These are phyloP conservation scores for Caenorhabditis panamensis DNA, from an alignment of 2,888 invertebrate species.

Conservation along the genomic window DNA sequence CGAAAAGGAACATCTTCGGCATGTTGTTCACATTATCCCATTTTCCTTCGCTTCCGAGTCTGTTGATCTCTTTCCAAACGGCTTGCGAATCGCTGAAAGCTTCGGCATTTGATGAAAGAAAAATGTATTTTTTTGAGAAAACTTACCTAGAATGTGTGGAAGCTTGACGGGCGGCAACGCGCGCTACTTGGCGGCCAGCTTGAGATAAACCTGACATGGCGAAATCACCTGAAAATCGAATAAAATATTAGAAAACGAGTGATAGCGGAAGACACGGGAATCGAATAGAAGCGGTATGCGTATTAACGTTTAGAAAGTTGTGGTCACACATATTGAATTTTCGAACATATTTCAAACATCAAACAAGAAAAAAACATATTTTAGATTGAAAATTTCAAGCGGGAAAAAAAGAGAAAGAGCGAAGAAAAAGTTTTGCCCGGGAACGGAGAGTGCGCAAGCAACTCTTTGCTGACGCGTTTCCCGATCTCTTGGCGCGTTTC, in stretches of 20 bases:
- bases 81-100: constrained; percentile 50
- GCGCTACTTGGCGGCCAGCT: constrained; percentile 47
- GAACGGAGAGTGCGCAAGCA: constrained; percentile 14
- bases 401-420: constrained; percentile 6
- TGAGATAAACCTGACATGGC: constrained; percentile 52
- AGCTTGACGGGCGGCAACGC: constrained; percentile 52
- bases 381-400: neutral
- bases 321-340: neutral
- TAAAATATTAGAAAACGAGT: neutral
- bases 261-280: neutral
- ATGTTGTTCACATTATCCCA: constrained; percentile 78
- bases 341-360: neutral
- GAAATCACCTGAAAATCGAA: constrained; percentile 30
- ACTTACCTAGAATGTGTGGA: constrained; percentile 59
- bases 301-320: neutral
- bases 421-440: constrained; percentile 27
- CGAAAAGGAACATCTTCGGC: constrained; percentile 72
- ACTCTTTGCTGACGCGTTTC: neutral
- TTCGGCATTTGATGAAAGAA: neutral
- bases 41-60: constrained; percentile 74
- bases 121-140: neutral
- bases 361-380: neutral
- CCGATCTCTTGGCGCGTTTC: constrained; percentile 21
- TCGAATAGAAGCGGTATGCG: neutral
- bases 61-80: constrained; percentile 75